Evolutionary conservation across 1,140 invertebrate species (phyloP), one percentile per base, ranked within the genome.

Genomic region (Zaprionus inermis): DNA sequence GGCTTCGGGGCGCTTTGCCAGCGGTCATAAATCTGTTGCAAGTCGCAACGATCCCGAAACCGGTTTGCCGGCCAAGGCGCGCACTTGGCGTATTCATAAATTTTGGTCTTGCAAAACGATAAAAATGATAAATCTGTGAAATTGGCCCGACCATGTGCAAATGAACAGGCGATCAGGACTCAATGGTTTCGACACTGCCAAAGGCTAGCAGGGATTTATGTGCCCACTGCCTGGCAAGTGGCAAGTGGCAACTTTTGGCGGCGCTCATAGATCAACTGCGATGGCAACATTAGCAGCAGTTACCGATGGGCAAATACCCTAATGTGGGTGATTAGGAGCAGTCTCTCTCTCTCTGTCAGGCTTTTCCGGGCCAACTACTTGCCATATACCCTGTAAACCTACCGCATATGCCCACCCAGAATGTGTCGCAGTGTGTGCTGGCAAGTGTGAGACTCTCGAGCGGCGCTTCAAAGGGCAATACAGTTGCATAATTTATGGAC

Each of bases 401-500:
- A 14, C 16, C n/a, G 24, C 36, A 54, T 55, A 34, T 55, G 38
- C 61, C 34, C 46, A 36, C 24, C 24, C 52, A 55, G 34, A n/a
- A 54, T 51, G 60, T 78, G 78, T 85, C 36, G 52, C 61, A 56
- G 34, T 14, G 0, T 51, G 64, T 78, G 78, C 78, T 86, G 83
- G 89, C 83, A 86, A 86, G 83, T 83, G 83, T 86, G 79, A 74
- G 83, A 85, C 80, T 79, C 60, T 32, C 54, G 46, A 55, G 77
- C 83, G 83, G 83, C 65, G 77, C 70, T 89, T 86, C 84, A 83
- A 86, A 86, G 79, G 44, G 65, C 54, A 30, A 14, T 51, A 6
- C 20, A 38, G 61, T 89, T 86, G 80, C 79, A 86, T 88, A 83
- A 86, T 86, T 86, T 89, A 89, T 86, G 76, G 73, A 77, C 60